Evolutionary conservation across 2,888 invertebrate genomes (phyloP).

Genomic region (Empis stercorea): DNA sequence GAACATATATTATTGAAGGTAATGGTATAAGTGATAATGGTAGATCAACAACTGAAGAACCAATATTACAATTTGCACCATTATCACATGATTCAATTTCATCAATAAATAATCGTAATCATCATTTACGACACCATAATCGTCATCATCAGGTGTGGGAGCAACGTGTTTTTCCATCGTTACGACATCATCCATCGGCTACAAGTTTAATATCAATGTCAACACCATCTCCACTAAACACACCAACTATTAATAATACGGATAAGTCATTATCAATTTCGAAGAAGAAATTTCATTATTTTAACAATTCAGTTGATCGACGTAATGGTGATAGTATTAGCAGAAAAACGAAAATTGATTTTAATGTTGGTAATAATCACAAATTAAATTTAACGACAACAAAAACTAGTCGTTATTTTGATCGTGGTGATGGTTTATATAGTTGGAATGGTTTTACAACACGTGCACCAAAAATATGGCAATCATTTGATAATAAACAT

Average conservation of each 20-base stretch:
- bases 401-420: constrained; percentile 24
- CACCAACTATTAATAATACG: neutral
- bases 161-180: constrained; percentile 24
- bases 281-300: too few relatives aligned
- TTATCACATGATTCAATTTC: neutral
- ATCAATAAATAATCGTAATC: constrained; percentile 9
- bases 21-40: neutral
- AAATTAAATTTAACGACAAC: constrained; percentile 15
- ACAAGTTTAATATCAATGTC: constrained; percentile 9
- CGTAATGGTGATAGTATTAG: too few relatives aligned
- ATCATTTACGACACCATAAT: constrained; percentile 31
- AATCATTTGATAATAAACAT: too few relatives aligned
- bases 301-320: too few relatives aligned
- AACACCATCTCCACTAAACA: constrained; percentile 3
- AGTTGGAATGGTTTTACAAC: neutral
- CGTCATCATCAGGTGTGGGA: constrained; percentile 28
- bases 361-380: neutral
- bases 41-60: neutral
- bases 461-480: too few relatives aligned
- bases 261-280: constrained; percentile 7
- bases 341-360: too few relatives aligned
- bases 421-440: constrained; percentile 29
- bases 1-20: too few relatives aligned
- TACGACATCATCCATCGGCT: constrained; percentile 19
- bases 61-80: neutral